Base-by-base conservation (phyloP, 2,797 vertebrate genomes). In the Peromyscus melanophrys region DNA sequence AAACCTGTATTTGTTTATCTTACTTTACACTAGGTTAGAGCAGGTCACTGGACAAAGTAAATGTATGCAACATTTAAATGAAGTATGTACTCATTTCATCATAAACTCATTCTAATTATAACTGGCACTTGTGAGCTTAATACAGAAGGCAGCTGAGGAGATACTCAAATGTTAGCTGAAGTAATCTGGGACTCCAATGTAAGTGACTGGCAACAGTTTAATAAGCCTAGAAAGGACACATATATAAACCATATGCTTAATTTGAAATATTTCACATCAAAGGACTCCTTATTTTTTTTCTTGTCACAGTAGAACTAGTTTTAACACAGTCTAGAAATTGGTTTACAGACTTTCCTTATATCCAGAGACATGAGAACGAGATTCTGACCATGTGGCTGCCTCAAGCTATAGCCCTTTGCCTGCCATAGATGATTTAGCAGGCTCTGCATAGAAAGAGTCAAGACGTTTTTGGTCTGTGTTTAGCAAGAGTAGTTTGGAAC, bases 201-300 rank as follows among this genome's bases (percentile, higher is more conserved):
- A 93, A 92, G 61, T 90, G 61, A 96, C 65, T 93, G 55, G 65
- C 57, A 89, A 91, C 49, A 11, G 67, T 92, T 96, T 97, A 97
- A 96, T 97, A 96, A 85, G 84, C 61, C 57, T 67, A 46, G 94
- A 97, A 94, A 91, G 40, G 13, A 83, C 13, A 89, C 1, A 52
- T 96, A 94, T 49, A 95, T 81, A 95, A 95, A 90, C 81, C 96
- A 97, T 97, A 96, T 97, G 91, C 95, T 96, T 97, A 96, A 96
- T 97, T 97, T 95, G 78, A 92, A 96, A 96, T 96, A 93, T 59
- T 90, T 25, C 52, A 96, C 96, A 97, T 98, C 97, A 98, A 98
- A 97, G 88, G 27, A 43, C 2, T 34, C 10, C 7, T 92, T 84
- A 77, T 84, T 94, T 75, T 94, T 75, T 25, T 46, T 1, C 49